Base-by-base conservation (phyloP, 2,797 vertebrate species). In the Siniperca undulata region DNA sequence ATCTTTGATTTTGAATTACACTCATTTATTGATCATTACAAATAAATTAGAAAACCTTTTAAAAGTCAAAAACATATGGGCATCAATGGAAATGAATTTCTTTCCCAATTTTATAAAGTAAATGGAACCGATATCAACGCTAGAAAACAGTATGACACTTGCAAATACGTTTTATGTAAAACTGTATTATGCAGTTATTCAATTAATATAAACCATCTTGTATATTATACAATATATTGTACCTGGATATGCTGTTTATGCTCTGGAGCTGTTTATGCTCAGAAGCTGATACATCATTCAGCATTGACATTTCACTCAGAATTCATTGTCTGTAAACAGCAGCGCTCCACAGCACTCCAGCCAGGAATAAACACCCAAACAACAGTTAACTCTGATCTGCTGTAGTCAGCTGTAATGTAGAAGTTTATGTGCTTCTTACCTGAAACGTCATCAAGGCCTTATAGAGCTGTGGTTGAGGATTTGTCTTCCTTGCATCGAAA, bases 401-500 rank as follows among this genome's bases (percentile, higher is more conserved):
- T 74, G 44, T 8, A 7, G 53, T 70, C 9, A 65, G 17, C 44
- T 14, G 62, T 78, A 0, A 56, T n/a, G 17, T 17, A 53, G 10
- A 74, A 0, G 36, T 58, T 19, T 70, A 17, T 77, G 56, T 66
- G 50, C 30, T 68, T 85, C 81, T 78, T 83, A 99, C 98, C 95
- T 98, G 97, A 78, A 95, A 80, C 0, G 93, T 88, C 75, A 96
- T 94, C 76, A 99, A 93, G 59, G 98, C 97, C 0, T 96, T 95
- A 68, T 94, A 93, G 11, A 99, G 94, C 64, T 89, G 87, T 0
- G 95, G 94, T 27, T 93, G 88, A 0, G 95, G 97, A 0, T 93
- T 89, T 5, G 89, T 93, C 86, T 94, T 97, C 87, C 97, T 95
- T 55, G 96, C 97, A 84, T 99, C 97, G 17, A 98, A 94, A 84